Percentiles rank a stretch among this genome's conserved stretches.
Evolutionary conservation across 2,888 invertebrate species (phyloP).

Genomic region (Aleiodes testaceus): DNA sequence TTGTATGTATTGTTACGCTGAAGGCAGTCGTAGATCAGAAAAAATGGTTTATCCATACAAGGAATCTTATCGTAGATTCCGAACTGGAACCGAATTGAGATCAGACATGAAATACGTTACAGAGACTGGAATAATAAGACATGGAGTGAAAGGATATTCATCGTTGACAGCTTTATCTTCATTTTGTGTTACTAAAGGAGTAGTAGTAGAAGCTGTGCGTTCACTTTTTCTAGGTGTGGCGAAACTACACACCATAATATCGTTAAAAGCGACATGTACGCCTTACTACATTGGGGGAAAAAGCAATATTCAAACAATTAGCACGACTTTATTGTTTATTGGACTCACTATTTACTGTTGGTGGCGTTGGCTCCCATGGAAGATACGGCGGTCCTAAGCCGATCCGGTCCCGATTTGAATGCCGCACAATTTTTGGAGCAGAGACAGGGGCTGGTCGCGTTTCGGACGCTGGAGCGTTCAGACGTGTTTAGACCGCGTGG

Average conservation of each 20-base stretch:
- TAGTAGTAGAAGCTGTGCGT: slow-evolving; percentile 40
- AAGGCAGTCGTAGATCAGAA: neutral
- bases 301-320: no score
- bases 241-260: slow-evolving; percentile 23
- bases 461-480: no score
- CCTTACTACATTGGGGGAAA: slow-evolving; percentile 30
- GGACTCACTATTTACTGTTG: no score
- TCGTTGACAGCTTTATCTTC: slow-evolving; percentile 1
- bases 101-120: slow-evolving; percentile 20
- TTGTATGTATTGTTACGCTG: slow-evolving; percentile 44
- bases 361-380: no score
- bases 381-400: no score
- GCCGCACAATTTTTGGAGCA: no score
- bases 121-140: neutral
- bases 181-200: slow-evolving; percentile 33
- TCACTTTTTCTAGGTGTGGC: slow-evolving; percentile 27
- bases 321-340: no score
- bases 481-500: no score
- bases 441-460: no score
- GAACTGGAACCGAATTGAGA: slow-evolving; percentile 23
- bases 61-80: neutral
- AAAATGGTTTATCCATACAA: neutral
- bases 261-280: neutral
- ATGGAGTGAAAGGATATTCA: slow-evolving; percentile 4
- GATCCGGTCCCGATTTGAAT: no score